phyloP scores from a whole-genome alignment of 2,797 vertebrate species.

The Characodon lateralis region DNA sequence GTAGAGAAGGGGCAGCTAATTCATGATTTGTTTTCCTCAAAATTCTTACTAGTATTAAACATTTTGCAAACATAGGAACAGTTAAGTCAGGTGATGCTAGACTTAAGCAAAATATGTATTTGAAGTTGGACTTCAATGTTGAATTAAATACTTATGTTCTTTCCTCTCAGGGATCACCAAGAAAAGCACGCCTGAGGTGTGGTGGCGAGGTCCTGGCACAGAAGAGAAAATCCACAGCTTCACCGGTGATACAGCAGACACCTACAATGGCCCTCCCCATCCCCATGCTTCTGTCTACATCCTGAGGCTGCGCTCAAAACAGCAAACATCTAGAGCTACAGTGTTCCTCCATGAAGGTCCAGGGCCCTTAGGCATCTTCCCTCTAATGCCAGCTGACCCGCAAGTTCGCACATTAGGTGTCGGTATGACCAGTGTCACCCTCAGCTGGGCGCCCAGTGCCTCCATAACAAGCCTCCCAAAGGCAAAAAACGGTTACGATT shows the following conservation, averaged over 20 bases:
- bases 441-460: constrained; percentile 88
- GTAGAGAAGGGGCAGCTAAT: not conserved
- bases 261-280: constrained; percentile 78
- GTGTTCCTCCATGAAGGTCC: constrained; percentile 83
- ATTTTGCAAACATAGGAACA: not conserved
- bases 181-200: constrained; percentile 80
- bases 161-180: constrained; percentile 76
- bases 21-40: not conserved
- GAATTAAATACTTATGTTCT: not conserved
- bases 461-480: constrained; percentile 69
- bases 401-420: constrained; percentile 83
- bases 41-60: not conserved
- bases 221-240: constrained; percentile 84
- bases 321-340: constrained; percentile 80
- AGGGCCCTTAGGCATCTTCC: constrained; percentile 77
- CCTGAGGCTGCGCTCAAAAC: constrained; percentile 83
- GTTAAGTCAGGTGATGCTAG: not conserved
- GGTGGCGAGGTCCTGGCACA: constrained; percentile 78
- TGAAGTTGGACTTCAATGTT: not conserved
- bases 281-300: constrained; percentile 82
- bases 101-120: not conserved
- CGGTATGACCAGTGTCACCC: constrained; percentile 87
- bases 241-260: constrained; percentile 82
- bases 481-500: constrained; percentile 76
- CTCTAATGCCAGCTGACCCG: constrained; percentile 84